Base-by-base conservation (phyloP, 1,140 invertebrate genomes). In the Drosophila repleta region DNA sequence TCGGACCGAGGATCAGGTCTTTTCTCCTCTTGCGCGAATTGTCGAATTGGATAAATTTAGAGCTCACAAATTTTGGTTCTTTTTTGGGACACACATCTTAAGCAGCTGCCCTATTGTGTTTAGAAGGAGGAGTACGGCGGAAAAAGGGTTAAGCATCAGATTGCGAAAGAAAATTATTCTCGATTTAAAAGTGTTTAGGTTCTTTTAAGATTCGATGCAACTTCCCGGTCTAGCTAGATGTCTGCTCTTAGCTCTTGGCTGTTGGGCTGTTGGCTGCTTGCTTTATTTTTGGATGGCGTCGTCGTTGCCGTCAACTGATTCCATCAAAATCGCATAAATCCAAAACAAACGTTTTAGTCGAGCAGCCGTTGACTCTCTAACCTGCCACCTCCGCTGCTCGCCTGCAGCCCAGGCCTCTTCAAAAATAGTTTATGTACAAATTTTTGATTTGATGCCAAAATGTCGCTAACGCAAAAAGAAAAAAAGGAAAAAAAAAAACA, bases 361-460 rank as follows among this genome's bases (percentile, higher is more conserved):
- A 17, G 73, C 80, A 67, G 82, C 55, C 81, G 43, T 60, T 76
- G 67, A 49, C 73, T 76, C 73, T 72, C 52, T 48, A 60, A 53
- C 53, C 56, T 58, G 1, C 29, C 29, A 32, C 29, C 29, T 32
- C 29, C 0, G 29, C 10, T 32, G 29, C 29, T 32, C 43, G 48
- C 56, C 69, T 24, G 13, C 26, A 32, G 65, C 20, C 51, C 43
- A 35, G 49, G 24, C 55, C 69, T 74, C 78, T 71, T 75, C 83
- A 78, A 82, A 87, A 87, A 87, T 87, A 87, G 82, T 87, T 87
- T 88, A 87, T 87, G 79, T 78, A 82, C 64, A 73, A 69, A 87
- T 87, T 87, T 87, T 87, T 87, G 82, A 87, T 87, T 78, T 88
- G 70, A 87, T 88, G 82, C 83, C 82, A 87, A 87, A 87, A 88